Evolutionary conservation across 2,888 invertebrate genomes (phyloP), one percentile per base, ranked within the genome.

Genomic region (Anthoptus insignis): DNA sequence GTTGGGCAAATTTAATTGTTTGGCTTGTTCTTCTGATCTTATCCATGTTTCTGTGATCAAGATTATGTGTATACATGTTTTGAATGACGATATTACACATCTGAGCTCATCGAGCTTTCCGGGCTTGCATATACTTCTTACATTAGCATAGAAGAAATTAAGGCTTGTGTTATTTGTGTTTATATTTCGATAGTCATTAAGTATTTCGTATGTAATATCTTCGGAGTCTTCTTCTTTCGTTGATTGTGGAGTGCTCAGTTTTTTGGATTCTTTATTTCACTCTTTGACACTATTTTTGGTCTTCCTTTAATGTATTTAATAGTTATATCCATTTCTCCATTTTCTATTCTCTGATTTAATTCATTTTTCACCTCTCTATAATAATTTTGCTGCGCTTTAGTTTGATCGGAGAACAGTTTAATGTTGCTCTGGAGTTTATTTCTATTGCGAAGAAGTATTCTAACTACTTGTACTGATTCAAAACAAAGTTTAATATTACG

Each of bases 71-170:
- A 42, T 42, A 19, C 74, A 76, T 1, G 37, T 64, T 13, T 45
- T 13, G 9, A 71, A 58, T 2, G 72, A 61, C 11, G 53, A 16
- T 6, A 76, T 9, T 14, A 72, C 67, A 49, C 70, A 71, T 67
- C 66, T 68, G 0, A 73, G 39, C 56, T 73, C 73, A 57, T 59
- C 59, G 3, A 59, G 21, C 39, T 59, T 59, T 8, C 39, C 52
- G 9, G 59, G 59, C 14, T 59, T 59, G 9, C 39, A 50, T 3
- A 59, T 39, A 19, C 59, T 59, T 39, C 59, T 59, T 2, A 59
- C 21, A 39, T 59, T 59, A 8, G 24, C 21, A 13, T 27, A 59
- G 22, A 59, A 59, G 24, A 59, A 59, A n/a, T 59, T 59, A 22
- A 58, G 4, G 13, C 14, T 58, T 6, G 47, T 21, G 6, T 34